phyloP scores from a whole-genome alignment of 2,797 vertebrate species.

The Clarias platycephalus region DNA sequence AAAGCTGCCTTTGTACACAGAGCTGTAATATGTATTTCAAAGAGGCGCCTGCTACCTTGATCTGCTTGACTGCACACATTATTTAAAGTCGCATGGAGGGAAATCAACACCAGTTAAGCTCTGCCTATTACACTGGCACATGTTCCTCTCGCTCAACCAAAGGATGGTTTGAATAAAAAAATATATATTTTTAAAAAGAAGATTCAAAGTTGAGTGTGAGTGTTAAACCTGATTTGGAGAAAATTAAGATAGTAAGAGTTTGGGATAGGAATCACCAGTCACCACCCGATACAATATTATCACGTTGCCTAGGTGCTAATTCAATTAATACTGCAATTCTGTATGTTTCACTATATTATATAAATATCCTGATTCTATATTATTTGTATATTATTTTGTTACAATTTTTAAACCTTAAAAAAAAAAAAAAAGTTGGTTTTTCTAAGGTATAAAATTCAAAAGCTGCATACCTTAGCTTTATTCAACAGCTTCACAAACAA shows the following conservation, averaged over 20 bases:
- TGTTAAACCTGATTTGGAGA: not conserved
- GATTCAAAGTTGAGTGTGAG: not conserved
- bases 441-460: no score
- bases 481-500: no score
- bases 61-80: conserved; percentile 29
- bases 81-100: conserved; percentile 35
- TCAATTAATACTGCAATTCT: no score
- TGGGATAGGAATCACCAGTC: no score
- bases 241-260: not conserved
- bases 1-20: conserved; percentile 11
- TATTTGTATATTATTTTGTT: no score
- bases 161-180: not conserved
- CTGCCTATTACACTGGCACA: conserved; percentile 30
- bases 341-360: no score
- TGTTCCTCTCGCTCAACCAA: conserved; percentile 37
- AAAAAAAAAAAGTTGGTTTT: no score
- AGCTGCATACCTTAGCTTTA: no score
- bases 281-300: no score
- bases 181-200: not conserved
- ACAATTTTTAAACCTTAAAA: no score
- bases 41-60: conserved; percentile 35
- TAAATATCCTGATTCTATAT: no score
- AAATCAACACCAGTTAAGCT: conserved; percentile 33
- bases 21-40: conserved; percentile 29
- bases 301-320: no score